phyloP scores from a whole-genome alignment of 2,888 invertebrate genomes.

The Erebia epiphron region DNA sequence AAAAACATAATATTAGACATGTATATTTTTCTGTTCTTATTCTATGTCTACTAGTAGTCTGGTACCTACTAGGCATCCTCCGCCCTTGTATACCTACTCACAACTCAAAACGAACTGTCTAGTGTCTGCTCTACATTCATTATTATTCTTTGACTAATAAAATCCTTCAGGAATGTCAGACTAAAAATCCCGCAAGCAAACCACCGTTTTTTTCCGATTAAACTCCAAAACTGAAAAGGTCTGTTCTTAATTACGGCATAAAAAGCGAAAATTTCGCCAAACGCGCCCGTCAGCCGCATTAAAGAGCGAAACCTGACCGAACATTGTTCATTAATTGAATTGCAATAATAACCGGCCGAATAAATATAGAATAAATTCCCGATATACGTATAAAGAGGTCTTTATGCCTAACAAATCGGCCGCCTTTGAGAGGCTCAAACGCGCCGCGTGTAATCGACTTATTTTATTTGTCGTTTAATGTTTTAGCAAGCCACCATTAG shows the following conservation, averaged over 20 bases:
- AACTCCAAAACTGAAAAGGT: slow-evolving; percentile 37
- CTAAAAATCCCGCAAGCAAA: slow-evolving; percentile 8
- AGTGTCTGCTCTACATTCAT: neutral
- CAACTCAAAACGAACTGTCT: neutral
- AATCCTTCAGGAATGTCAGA: slow-evolving; percentile 5
- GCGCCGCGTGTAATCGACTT: slow-evolving; percentile 65
- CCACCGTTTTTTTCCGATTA: slow-evolving; percentile 18
- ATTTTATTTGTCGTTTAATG: slow-evolving; percentile 68
- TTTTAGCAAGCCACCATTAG: slow-evolving; percentile 47
- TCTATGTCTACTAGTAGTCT: no score
- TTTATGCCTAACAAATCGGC: slow-evolving; percentile 82
- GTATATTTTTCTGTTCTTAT: no score
- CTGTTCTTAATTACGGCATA: slow-evolving; percentile 40
- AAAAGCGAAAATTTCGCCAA: slow-evolving; percentile 45
- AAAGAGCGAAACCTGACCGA: slow-evolving; percentile 61
- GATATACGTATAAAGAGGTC: slow-evolving; percentile 73
- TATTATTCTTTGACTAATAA: slow-evolving; percentile 8
- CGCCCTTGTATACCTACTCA: neutral
- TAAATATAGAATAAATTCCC: slow-evolving; percentile 74
- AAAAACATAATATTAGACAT: no score
- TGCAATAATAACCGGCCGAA: slow-evolving; percentile 76
- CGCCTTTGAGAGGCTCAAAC: slow-evolving; percentile 74
- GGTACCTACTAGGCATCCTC: neutral
- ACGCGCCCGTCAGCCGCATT: slow-evolving; percentile 50
- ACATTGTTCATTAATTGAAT: slow-evolving; percentile 78